Base-by-base conservation (phyloP, 2,888 invertebrate species). In the Iphiclides podalirius region DNA sequence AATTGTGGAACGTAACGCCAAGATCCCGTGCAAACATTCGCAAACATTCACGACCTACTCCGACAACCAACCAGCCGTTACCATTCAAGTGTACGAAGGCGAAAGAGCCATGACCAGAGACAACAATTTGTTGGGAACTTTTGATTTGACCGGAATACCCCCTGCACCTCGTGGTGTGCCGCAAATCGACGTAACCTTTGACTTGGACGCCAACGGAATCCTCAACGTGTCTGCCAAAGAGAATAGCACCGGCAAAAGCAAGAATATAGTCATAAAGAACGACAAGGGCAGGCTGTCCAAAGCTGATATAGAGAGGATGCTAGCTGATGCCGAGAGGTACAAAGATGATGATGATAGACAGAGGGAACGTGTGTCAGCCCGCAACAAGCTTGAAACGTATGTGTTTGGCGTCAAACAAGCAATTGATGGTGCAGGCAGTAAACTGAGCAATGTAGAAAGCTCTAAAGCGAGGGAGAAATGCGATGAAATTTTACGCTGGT, bases 301-400 rank as follows among this genome's bases (percentile, higher is more conserved):
- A 72, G 93, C 93, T 12, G 96, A 96, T 53, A 96, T 96, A 50
- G 95, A 96, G 62, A 90, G 92, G 51, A 96, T 95, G 95, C 79
- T 95, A 35, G 76, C 91, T 36, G 94, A 95, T 39, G 94, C 95
- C 1, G 94, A 94, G 55, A 90, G 85, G 55, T 95, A 92, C 70
- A 91, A 91, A 46, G 92, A 91, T 15, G 94, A 94, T 59, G 94
- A 95, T 67, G 91, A 92, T 26, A 88, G 83, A 54, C 93, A 93
- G 55, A 87, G 90, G 26, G 92, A 93, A 36, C 87, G 91, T 15
- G 90, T 95, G 16, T 74, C 89, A 0, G 90, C 93, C 17, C 92
- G 93, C 52, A 95, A 95, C 73, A 89, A 90, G 41, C 78, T 96
- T 46, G 95, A 94, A 72, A 80, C 89, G 42, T 94, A 94, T 67